These are phyloP conservation scores for Diogma glabrata DNA, from an alignment of 2,888 invertebrate genomes.

Conservation along the genomic window DNA sequence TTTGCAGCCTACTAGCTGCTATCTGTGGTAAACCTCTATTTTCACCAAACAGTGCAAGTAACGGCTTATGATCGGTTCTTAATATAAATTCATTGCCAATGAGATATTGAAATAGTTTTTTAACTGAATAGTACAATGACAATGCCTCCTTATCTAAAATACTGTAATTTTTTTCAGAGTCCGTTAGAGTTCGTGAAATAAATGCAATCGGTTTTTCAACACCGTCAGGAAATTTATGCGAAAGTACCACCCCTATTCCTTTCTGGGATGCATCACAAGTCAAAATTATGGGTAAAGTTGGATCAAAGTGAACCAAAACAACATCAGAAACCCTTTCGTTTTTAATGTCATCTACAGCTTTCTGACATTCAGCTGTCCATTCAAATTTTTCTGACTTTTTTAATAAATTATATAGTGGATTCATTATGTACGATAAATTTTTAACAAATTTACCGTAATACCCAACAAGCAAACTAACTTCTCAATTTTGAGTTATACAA, in stretches of 20 bases:
- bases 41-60: slow-evolving; percentile 25
- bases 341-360: slow-evolving; percentile 25
- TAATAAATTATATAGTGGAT: slow-evolving; percentile 24
- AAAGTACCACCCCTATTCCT: not conserved
- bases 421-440: slow-evolving; percentile 12
- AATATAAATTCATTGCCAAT: not conserved
- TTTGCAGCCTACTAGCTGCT: too few species aligned
- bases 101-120: not conserved
- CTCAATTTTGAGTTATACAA: too few species aligned
- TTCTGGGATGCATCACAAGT: not conserved
- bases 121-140: not conserved
- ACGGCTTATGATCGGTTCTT: slow-evolving; percentile 29
- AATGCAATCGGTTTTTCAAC: not conserved
- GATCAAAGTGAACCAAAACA: slow-evolving; percentile 20
- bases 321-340: slow-evolving; percentile 16
- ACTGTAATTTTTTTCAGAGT: not conserved
- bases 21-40: slow-evolving; percentile 20
- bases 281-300: not conserved
- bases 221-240: too few species aligned
- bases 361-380: slow-evolving; percentile 24
- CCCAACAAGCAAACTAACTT: too few species aligned
- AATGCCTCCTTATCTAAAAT: too few species aligned
- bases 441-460: slow-evolving; percentile 28
- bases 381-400: slow-evolving; percentile 15
- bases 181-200: not conserved